Percentiles rank a stretch among this genome's conserved stretches.
Evolutionary conservation across 2,888 invertebrate species (phyloP).

Genomic region (Ichneumon xanthorius): DNA sequence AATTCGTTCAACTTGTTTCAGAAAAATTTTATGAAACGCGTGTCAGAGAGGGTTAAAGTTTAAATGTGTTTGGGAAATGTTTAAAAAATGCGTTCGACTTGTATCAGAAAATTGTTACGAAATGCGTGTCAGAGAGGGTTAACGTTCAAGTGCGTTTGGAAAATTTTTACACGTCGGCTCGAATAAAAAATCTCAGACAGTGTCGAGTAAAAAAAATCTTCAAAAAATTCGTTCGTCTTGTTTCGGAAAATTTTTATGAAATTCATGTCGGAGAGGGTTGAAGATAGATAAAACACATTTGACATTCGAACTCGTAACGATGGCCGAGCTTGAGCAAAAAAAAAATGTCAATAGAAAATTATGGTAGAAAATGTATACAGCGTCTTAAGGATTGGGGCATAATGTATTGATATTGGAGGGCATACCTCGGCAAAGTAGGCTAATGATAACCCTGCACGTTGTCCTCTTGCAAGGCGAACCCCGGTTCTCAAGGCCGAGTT

Average conservation of each 20-base stretch:
- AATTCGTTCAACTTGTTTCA: too few species aligned
- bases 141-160: too few species aligned
- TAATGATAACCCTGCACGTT: constrained; percentile 59
- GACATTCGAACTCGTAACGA: neutral
- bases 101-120: too few species aligned
- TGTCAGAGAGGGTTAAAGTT: neutral
- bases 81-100: too few species aligned
- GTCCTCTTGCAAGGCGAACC: constrained; percentile 46
- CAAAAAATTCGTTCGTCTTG: too few species aligned
- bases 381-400: neutral
- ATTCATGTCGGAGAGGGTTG: neutral
- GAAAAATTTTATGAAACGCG: neutral
- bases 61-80: too few species aligned
- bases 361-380: neutral
- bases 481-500: constrained; percentile 49
- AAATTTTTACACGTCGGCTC: too few species aligned
- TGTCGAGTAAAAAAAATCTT: too few species aligned
- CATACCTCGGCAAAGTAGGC: constrained; percentile 54
- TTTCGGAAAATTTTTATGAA: neutral
- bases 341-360: neutral
- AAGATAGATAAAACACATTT: too few species aligned
- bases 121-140: neutral
- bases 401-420: constrained; percentile 7
- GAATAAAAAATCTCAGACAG: too few species aligned
- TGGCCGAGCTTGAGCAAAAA: neutral